phyloP scores from a whole-genome alignment of 1,140 invertebrate species.

The Battus philenor region DNA sequence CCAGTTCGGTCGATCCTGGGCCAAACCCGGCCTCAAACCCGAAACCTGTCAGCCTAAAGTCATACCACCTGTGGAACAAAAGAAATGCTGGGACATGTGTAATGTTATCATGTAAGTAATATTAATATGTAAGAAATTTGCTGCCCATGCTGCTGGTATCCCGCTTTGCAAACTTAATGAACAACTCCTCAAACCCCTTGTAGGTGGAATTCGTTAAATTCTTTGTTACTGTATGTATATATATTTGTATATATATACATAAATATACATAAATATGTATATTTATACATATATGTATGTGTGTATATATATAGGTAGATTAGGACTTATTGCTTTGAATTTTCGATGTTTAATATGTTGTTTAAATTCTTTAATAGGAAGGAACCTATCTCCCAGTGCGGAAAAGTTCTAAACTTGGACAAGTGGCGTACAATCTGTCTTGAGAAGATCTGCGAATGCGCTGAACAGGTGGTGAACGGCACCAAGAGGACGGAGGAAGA shows the following conservation, averaged over 20 bases:
- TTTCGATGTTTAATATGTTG: too few relatives aligned
- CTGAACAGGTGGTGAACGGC: slow-evolving; percentile 50
- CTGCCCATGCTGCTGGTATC: too few relatives aligned
- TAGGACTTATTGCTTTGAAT: too few relatives aligned
- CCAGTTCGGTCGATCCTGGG: slow-evolving; percentile 87
- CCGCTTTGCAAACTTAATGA: too few relatives aligned
- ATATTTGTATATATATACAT: too few relatives aligned
- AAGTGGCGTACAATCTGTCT: slow-evolving; percentile 83
- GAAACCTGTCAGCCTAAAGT: slow-evolving; percentile 76
- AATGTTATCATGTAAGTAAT: slow-evolving; percentile 51
- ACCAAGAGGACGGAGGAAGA: slow-evolving; percentile 63
- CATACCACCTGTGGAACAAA: slow-evolving; percentile 78
- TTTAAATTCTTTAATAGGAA: slow-evolving; percentile 77
- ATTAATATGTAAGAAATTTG: too few relatives aligned
- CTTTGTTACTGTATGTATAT: too few relatives aligned
- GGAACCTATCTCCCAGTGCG: slow-evolving; percentile 79
- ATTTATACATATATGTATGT: too few relatives aligned
- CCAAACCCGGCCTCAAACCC: slow-evolving; percentile 75
- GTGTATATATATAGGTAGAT: too few relatives aligned
- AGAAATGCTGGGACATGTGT: slow-evolving; percentile 75
- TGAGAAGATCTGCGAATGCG: slow-evolving; percentile 83
- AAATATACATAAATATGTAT: too few relatives aligned
- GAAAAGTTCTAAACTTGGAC: slow-evolving; percentile 78
- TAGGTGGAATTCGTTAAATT: too few relatives aligned
- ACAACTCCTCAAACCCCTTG: too few relatives aligned